Conservation (phyloP, 2,888 invertebrate species). For the Lasioglossum villosulum region DNA sequence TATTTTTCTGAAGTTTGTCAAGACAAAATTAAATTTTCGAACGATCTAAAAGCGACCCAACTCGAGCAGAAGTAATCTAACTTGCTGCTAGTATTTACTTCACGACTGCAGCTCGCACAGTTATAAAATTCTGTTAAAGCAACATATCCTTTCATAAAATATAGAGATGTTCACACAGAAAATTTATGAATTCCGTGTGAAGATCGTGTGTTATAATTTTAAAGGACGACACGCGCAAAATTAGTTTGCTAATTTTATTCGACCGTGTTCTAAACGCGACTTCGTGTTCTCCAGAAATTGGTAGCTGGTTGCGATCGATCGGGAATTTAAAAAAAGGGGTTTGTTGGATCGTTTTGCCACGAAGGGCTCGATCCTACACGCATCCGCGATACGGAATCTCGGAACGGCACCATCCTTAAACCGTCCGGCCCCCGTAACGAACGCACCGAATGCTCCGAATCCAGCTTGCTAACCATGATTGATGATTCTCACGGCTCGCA, state of each 20-base stretch:
- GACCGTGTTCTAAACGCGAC: background rate
- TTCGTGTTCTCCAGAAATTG: background rate
- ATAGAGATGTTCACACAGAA: background rate
- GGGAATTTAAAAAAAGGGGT: background rate
- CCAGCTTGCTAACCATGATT: slow-evolving; percentile 55
- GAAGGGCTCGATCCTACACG: background rate
- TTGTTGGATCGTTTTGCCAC: background rate
- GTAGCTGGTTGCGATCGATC: background rate
- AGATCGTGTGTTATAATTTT: background rate
- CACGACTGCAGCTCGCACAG: no score
- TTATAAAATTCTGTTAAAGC: background rate
- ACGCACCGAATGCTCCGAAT: slow-evolving; percentile 36
- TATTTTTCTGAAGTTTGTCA: background rate
- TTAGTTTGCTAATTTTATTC: background rate
- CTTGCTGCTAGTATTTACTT: background rate
- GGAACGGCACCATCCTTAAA: slow-evolving; percentile 6
- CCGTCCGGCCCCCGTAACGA: slow-evolving; percentile 11
- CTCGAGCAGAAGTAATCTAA: background rate
- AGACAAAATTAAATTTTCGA: background rate
- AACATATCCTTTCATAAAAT: background rate
- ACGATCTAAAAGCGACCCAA: no score
- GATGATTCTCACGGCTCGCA: slow-evolving; percentile 62
- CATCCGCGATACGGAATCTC: slow-evolving; percentile 3
- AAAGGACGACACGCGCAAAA: background rate
- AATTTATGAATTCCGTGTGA: background rate